These are phyloP conservation scores for Dromius quadrimaculatus DNA, from an alignment of 2,888 invertebrate genomes.

Conservation along the genomic window DNA sequence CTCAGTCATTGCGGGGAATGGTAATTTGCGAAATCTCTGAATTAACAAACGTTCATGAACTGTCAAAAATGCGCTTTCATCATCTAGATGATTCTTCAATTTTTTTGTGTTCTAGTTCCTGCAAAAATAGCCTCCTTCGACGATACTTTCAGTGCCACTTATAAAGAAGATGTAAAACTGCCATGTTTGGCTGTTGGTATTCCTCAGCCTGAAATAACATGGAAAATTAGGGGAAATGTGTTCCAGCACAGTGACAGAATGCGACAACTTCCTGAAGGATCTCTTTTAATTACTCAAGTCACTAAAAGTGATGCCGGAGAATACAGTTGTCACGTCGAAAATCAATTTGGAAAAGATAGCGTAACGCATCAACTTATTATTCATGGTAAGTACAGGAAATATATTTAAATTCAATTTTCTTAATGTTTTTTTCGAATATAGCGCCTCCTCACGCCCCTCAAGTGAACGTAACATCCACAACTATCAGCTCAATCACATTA, in stretches of 20 bases:
- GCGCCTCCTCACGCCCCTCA: slow-evolving; percentile 67
- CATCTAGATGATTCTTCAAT: too few relatives aligned
- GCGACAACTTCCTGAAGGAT: slow-evolving; percentile 88
- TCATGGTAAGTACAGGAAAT: slow-evolving; percentile 71
- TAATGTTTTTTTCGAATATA: not conserved
- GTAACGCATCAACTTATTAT: slow-evolving; percentile 91
- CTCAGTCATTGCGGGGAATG: too few relatives aligned
- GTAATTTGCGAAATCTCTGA: too few relatives aligned
- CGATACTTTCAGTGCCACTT: slow-evolving; percentile 91
- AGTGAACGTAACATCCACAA: slow-evolving; percentile 79
- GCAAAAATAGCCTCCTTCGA: slow-evolving; percentile 96
- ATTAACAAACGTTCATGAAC: too few relatives aligned
- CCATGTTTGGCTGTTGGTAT: slow-evolving; percentile 94
- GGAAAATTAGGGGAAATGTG: slow-evolving; percentile 87
- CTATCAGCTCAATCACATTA: slow-evolving; percentile 80
- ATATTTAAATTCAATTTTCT: slow-evolving; percentile 2
- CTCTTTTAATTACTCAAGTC: slow-evolving; percentile 89
- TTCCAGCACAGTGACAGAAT: slow-evolving; percentile 86
- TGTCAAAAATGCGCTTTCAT: too few relatives aligned
- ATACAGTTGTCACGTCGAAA: slow-evolving; percentile 93
- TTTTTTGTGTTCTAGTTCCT: slow-evolving; percentile 81
- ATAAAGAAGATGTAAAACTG: slow-evolving; percentile 91
- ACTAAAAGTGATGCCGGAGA: slow-evolving; percentile 92
- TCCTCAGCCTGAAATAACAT: slow-evolving; percentile 88
- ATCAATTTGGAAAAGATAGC: slow-evolving; percentile 92